Evolutionary conservation across 2,113 vertebrate genomes (phyloP).

Genomic region (Triplophysa siluroides): DNA sequence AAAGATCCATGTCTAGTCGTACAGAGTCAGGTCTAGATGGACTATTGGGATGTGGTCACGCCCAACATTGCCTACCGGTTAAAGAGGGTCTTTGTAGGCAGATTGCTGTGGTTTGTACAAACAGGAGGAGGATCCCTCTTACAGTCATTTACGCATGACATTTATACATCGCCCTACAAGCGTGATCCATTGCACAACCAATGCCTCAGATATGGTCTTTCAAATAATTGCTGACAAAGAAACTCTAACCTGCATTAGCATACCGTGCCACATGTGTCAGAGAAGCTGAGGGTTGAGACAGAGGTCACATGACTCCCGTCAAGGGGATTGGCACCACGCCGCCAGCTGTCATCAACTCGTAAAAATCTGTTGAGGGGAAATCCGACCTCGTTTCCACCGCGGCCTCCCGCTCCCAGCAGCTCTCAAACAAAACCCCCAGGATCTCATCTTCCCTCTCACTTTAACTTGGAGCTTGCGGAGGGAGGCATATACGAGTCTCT

Average conservation of each 20-base stretch:
- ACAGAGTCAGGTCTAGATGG: constrained; percentile 43
- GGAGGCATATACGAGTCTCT: constrained; percentile 1
- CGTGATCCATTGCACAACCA: constrained; percentile 9
- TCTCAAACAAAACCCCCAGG: constrained; percentile 43
- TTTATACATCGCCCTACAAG: neutral
- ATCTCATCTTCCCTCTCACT: constrained; percentile 26
- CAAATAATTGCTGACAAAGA: constrained; percentile 23
- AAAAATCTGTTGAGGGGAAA: constrained; percentile 64
- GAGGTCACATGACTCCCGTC: constrained; percentile 59
- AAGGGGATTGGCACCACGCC: constrained; percentile 59
- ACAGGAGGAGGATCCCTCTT: neutral
- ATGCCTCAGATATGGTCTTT: constrained; percentile 5
- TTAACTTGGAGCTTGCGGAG: neutral
- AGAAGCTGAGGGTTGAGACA: constrained; percentile 33
- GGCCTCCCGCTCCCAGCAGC: constrained; percentile 29
- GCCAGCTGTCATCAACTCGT: constrained; percentile 67
- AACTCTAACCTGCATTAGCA: constrained; percentile 30
- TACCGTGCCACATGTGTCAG: constrained; percentile 35
- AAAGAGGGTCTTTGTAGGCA: neutral
- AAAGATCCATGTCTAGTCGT: constrained; percentile 20
- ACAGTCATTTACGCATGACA: constrained; percentile 4
- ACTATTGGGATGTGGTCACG: constrained; percentile 32
- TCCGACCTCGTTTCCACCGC: constrained; percentile 45
- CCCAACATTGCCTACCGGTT: neutral
- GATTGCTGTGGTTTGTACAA: neutral